phyloP scores from a whole-genome alignment of 1,140 invertebrate genomes.

The Meteorus sp. region DNA sequence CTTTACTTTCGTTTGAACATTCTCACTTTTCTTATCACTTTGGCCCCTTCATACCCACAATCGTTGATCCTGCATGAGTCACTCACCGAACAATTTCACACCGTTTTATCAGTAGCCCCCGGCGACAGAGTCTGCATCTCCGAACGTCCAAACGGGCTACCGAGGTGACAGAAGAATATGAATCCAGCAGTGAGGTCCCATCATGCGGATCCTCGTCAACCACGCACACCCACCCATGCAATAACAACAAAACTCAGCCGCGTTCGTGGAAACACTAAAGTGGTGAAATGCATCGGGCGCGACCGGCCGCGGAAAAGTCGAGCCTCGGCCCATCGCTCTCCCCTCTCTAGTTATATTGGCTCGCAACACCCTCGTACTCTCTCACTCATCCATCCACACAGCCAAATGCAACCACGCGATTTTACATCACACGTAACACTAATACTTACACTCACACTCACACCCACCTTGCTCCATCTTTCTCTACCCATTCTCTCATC shows the following conservation, averaged over 20 bases:
- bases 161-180: slow-evolving; percentile 41
- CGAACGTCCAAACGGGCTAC: slow-evolving; percentile 47
- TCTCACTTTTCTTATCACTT: neutral
- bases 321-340: slow-evolving; percentile 11
- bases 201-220: slow-evolving; percentile 40
- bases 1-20: no score
- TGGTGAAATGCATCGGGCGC: slow-evolving; percentile 31
- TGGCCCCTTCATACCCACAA: slow-evolving; percentile 8
- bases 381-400: slow-evolving; percentile 18
- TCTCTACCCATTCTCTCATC: slow-evolving; percentile 20
- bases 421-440: neutral
- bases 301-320: slow-evolving; percentile 37
- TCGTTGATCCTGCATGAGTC: neutral
- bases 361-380: neutral
- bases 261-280: slow-evolving; percentile 55
- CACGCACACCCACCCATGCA: neutral
- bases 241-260: slow-evolving; percentile 45
- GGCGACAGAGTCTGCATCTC: slow-evolving; percentile 24
- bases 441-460: slow-evolving; percentile 13
- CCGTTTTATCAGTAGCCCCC: slow-evolving; percentile 10
- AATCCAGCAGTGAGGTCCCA: slow-evolving; percentile 45
- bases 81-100: slow-evolving; percentile 5
- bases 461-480: slow-evolving; percentile 27
- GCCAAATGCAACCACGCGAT: slow-evolving; percentile 18
- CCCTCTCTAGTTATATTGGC: neutral